Conservation (phyloP, 1,140 invertebrate species). For the Drosophila equinoxialis region DNA sequence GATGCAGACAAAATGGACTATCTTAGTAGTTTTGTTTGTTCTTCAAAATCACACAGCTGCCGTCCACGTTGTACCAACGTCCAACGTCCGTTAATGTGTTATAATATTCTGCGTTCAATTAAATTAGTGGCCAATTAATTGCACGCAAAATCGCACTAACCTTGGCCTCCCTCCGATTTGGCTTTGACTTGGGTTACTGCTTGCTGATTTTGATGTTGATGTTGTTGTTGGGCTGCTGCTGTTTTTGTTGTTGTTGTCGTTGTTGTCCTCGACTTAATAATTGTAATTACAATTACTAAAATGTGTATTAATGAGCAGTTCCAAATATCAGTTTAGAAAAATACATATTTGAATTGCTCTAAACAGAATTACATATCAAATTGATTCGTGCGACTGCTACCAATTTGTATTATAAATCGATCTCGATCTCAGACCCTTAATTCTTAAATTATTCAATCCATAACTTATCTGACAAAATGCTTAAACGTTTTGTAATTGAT, state of each 20-base stretch:
- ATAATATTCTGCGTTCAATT: conserved; percentile 52
- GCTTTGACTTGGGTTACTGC: conserved; percentile 7
- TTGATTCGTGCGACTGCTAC: no score
- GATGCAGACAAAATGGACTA: conserved; percentile 2
- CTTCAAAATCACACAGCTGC: conserved; percentile 33
- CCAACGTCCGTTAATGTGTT: conserved; percentile 51
- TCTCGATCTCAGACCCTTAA: no score
- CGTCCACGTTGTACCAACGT: not conserved
- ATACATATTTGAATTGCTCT: not conserved
- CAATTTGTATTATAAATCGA: no score
- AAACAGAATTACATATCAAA: not conserved
- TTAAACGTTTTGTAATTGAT: not conserved
- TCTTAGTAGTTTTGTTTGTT: not conserved
- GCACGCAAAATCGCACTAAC: conserved; percentile 65
- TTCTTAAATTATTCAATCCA: not conserved
- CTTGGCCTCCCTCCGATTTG: conserved; percentile 43
- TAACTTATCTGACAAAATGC: not conserved
- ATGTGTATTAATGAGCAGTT: conserved; percentile 4
- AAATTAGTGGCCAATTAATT: conserved; percentile 61
- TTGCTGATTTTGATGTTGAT: not conserved
- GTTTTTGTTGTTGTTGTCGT: not conserved
- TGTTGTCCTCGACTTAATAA: conserved; percentile 14
- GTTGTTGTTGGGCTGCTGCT: not conserved
- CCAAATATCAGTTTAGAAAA: not conserved
- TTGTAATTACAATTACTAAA: conserved; percentile 4